Conservation (phyloP, 2,888 invertebrate species). For the Xestia c-nigrum region DNA sequence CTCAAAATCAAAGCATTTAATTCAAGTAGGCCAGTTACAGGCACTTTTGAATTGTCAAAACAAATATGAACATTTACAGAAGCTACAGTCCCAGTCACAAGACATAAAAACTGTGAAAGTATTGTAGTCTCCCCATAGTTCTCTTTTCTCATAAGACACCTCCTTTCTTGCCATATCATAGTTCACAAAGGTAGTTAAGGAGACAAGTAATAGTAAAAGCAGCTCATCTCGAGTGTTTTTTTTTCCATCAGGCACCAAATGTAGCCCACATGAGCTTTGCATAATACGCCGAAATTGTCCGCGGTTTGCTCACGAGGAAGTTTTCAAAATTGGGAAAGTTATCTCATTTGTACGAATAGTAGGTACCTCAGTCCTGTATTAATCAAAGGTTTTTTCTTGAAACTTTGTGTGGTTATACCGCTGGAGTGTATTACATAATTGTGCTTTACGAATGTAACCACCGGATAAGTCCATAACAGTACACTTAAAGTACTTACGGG, state of each 20-base stretch:
- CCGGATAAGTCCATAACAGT: neutral
- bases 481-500: too few species aligned
- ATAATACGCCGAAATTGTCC: conserved; percentile 61
- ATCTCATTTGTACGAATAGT: conserved; percentile 61
- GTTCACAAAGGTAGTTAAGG: too few species aligned
- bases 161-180: too few species aligned
- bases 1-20: too few species aligned
- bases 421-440: neutral
- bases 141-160: too few species aligned
- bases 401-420: neutral
- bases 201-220: conserved; percentile 24
- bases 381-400: conserved; percentile 49
- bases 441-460: neutral
- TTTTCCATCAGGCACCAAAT: conserved; percentile 62
- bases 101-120: too few species aligned
- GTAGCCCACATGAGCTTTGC: conserved; percentile 57
- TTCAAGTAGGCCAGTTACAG: too few species aligned
- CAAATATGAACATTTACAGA: too few species aligned
- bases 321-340: conserved; percentile 68
- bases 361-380: conserved; percentile 43
- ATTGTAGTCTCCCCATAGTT: too few species aligned
- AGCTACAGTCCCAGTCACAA: too few species aligned
- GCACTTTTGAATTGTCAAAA: too few species aligned
- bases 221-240: conserved; percentile 52
- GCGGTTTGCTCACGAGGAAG: conserved; percentile 52